Percentiles rank a stretch among this genome's conserved stretches.
These are phyloP conservation scores for Sterrhoptilus dennistouni DNA, from an alignment of 2,113 vertebrate genomes.

Conservation along the genomic window DNA sequence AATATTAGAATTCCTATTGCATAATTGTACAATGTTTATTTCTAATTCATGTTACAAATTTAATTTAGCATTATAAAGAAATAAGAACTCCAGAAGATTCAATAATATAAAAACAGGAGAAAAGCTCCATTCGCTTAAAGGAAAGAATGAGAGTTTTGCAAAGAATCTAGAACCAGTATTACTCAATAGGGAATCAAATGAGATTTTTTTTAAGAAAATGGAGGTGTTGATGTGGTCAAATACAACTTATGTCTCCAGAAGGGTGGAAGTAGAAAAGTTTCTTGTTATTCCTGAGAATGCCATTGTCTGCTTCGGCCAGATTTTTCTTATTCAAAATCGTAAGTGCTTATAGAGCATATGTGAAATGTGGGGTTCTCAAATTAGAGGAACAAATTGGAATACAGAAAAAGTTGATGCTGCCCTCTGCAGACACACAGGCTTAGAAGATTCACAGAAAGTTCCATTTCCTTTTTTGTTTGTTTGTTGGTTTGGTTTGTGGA, in stretches of 20 bases:
- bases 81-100: neutral
- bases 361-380: neutral
- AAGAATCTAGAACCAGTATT: neutral
- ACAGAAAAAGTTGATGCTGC: neutral
- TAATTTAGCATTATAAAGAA: neutral
- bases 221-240: neutral
- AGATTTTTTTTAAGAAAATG: neutral
- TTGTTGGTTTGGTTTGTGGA: too few relatives aligned
- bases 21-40: neutral
- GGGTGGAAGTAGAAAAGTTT: neutral
- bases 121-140: neutral
- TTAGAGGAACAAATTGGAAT: neutral
- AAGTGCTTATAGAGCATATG: neutral
- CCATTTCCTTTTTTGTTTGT: neutral
- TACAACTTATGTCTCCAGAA: neutral
- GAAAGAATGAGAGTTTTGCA: neutral
- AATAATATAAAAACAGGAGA: neutral
- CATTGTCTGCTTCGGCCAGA: neutral
- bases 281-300: rapidly evolving
- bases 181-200: neutral
- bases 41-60: neutral
- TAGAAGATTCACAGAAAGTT: neutral
- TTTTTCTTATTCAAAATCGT: neutral
- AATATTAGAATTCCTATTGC: neutral
- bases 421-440: neutral